Base-by-base conservation (phyloP, 1,140 invertebrate species). In the Belonocnema kinseyi region DNA sequence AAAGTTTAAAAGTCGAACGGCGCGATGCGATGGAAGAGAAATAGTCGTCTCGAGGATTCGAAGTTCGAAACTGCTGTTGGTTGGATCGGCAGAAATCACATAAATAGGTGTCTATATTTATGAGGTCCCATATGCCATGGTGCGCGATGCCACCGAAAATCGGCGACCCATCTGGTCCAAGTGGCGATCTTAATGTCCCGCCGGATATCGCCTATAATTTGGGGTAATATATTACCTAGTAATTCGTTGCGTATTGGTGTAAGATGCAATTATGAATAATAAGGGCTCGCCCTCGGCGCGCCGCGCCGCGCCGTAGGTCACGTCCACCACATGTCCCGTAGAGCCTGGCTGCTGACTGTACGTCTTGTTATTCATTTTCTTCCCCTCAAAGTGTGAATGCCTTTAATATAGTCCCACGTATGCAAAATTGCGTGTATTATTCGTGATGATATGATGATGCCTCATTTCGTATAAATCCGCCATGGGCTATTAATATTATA, bases 141-240 rank as follows among this genome's bases (percentile, higher is more conserved):
- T 78, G 80, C 50, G 74, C 52, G 75, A 81, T 81, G 86, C 86
- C 85, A 88, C 86, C 82, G 87, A 86, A 88, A 87, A 86, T 75
- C 81, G 46, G 73, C 77, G 84, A 85, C 85, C 89, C 90, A 91
- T 91, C 88, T 90, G 90, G 89, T 86, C 86, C 85, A 88, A 88
- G 88, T 89, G 87, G 87, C 86, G 88, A 89, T 85, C 86, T 84
- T 90, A 90, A 90, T 88, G 88, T 90, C 88, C 84, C 83, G 89
- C 77, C 83, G 89, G 86, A 90, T 90, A 90, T 91, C 89, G 89
- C 86, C 89, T 89, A 90, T 91, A 91, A 91, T 91, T 91, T 91
- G 81, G 84, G 87, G 89, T 91, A 90, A 91, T 91, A 91, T 91
- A 91, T 91, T 91, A 91, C 88, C 87, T 86, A 85, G 86, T 89